Evolutionary conservation across 2,113 vertebrate species (phyloP).

Genomic region (Ochotona princeps): DNA sequence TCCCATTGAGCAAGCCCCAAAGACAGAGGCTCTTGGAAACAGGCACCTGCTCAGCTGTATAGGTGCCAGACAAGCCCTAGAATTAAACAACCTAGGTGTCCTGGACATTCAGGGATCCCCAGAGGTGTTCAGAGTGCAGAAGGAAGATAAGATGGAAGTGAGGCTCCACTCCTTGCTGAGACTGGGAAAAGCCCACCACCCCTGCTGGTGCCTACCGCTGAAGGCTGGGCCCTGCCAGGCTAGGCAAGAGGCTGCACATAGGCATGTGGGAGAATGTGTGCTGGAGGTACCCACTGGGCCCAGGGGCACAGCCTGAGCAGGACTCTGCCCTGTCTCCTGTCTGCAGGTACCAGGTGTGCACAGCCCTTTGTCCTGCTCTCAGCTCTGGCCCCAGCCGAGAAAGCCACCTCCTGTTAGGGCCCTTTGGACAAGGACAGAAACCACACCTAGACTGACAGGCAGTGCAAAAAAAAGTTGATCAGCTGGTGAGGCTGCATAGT

Average conservation of each 20-base stretch:
- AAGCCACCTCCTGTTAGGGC: not conserved
- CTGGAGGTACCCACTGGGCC: not conserved
- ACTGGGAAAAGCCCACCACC: too few relatives aligned
- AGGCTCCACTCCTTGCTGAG: not conserved
- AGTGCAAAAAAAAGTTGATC: conserved; percentile 26
- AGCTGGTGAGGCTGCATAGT: not conserved
- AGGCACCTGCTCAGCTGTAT: not conserved
- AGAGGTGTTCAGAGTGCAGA: too few relatives aligned
- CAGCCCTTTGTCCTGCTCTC: not conserved
- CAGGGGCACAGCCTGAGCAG: not conserved
- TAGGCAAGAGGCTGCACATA: not conserved
- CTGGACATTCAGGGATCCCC: not conserved
- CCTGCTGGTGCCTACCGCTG: too few relatives aligned
- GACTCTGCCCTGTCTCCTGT: not conserved
- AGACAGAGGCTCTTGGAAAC: not conserved
- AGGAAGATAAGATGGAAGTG: not conserved
- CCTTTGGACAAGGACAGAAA: not conserved
- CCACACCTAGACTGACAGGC: not conserved
- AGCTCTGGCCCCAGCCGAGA: not conserved
- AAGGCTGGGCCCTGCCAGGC: too few relatives aligned
- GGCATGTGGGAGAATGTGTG: not conserved
- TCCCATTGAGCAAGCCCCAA: not conserved
- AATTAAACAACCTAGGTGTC: not conserved
- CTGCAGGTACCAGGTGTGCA: not conserved
- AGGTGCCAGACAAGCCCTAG: not conserved